Evolutionary conservation across 2,113 vertebrate species (phyloP).

Genomic region (Syrrhaptes paradoxus): DNA sequence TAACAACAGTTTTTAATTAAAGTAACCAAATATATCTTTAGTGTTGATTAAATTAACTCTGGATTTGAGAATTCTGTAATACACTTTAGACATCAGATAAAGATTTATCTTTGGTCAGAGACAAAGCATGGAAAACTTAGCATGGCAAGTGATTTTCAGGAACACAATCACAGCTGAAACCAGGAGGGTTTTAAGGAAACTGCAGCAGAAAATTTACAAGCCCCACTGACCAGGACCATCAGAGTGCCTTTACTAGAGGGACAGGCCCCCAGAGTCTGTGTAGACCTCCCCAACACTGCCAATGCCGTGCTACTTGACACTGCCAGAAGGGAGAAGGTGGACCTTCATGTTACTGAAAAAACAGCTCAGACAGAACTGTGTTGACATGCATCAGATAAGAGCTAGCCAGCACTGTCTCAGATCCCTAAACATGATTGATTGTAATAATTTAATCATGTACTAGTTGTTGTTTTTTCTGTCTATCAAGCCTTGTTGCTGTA

Average conservation of each 20-base stretch:
- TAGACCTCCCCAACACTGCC: background rate
- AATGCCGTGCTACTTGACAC: background rate
- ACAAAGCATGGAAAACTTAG: conserved; percentile 5
- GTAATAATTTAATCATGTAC: conserved; percentile 13
- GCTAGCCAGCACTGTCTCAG: background rate
- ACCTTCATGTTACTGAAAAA: background rate
- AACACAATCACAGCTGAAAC: background rate
- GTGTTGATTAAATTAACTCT: conserved; percentile 38
- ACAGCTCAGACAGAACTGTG: background rate
- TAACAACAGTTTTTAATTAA: conserved; percentile 48
- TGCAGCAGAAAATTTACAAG: background rate
- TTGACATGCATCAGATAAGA: background rate
- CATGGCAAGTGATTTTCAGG: background rate
- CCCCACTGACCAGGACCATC: background rate
- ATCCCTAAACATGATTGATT: background rate
- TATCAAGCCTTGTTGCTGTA: background rate
- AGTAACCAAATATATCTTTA: conserved; percentile 33
- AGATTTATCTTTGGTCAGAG: background rate
- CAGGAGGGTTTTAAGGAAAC: background rate
- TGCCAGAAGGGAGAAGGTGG: background rate
- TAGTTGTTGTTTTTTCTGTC: background rate
- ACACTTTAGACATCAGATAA: background rate
- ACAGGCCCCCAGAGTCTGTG: background rate
- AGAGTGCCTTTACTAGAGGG: background rate
- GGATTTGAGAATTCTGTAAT: background rate